phyloP scores from a whole-genome alignment of 2,888 invertebrate species.

The Heliconius sara region DNA sequence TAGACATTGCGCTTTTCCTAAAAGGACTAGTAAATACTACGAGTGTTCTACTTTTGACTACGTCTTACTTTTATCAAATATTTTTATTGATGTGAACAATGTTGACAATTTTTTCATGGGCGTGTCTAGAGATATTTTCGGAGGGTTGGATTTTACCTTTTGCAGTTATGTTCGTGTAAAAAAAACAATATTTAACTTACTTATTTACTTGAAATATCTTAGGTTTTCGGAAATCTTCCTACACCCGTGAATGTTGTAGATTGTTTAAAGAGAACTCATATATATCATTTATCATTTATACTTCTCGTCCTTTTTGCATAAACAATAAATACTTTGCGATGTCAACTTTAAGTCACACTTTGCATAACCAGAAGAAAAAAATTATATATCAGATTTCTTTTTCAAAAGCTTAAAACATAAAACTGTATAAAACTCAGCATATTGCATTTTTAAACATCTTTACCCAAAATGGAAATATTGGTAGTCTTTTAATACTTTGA shows the following conservation, averaged over 20 bases:
- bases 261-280: background rate
- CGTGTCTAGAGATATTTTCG: no score
- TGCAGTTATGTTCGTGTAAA: no score
- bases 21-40: background rate
- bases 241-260: background rate
- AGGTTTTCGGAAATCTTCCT: no score
- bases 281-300: background rate
- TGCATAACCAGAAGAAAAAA: no score
- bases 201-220: no score
- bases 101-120: background rate
- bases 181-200: no score
- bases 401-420: background rate
- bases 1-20: slow-evolving; percentile 10
- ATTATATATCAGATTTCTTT: no score
- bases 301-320: background rate
- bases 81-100: background rate
- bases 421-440: no score
- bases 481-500: background rate
- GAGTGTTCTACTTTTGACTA: background rate
- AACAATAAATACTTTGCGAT: no score
- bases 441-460: no score
- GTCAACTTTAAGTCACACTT: no score
- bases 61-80: background rate
- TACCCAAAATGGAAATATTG: background rate
- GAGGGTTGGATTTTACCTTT: background rate